Evolutionary conservation across 2,113 vertebrate species (phyloP), one percentile per base, ranked within the genome.

Genomic region (Anarhynchus alexandrinus): DNA sequence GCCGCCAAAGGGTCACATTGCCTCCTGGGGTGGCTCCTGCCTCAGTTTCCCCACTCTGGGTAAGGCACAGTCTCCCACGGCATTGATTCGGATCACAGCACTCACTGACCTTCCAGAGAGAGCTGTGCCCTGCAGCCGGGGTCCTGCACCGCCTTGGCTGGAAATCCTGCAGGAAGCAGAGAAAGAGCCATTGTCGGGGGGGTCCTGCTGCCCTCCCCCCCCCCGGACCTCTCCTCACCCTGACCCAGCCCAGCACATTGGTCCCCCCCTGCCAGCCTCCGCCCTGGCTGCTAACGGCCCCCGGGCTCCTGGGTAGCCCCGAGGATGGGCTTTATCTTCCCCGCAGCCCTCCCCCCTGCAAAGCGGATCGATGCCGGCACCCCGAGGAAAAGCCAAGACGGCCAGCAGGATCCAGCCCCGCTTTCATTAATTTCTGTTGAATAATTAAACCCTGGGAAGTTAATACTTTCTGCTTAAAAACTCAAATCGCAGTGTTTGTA

Each of bases 401-500:
- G 66, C 34, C 87, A 76, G 65, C 92, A 88, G 84, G 82, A 86
- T 69, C 43, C 72, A 58, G 59, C 65, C 29, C 15, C 14, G 8
- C 69, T 96, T 90, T 86, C 97, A 96, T 96, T 97, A 95, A 96
- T 97, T 97, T 97, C 97, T 97, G 19, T 65, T 98, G 96, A 98
- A 98, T 98, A 98, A 98, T 98, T 98, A 97, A 98, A 96, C 90
- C 90, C 81, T 85, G 90, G 93, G 96, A 97, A 97, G 96, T 97
- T 94, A 97, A 97, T 97, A 92, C 84, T 96, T 97, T 95, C 95
- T 96, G 88, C 94, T 94, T 89, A 80, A 94, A 94, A 97, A 34
- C 88, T 94, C 88, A 45, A 69, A 91, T 65, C 85, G 93, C 85
- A 67, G n/a, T 93, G 93, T 94, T 95, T 97, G 91, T 95, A 95